These are phyloP conservation scores for Chondrilla cf. caribensis DNA, from an alignment of 37 sponge, comb jelly and placozoan genomes.

Conservation along the genomic window DNA sequence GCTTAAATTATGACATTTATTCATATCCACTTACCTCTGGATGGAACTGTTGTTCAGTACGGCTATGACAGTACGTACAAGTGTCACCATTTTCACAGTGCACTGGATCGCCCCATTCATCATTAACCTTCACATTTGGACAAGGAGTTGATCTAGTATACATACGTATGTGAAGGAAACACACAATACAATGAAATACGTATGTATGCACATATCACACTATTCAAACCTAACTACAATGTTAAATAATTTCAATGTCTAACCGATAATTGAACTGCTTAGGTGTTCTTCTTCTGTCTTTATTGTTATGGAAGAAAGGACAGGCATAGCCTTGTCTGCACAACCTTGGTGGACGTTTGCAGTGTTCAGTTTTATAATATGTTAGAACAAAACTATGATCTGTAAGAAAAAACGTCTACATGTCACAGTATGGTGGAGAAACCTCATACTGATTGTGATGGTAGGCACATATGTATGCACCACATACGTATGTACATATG, in stretches of 20 bases:
- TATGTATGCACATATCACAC: neutral
- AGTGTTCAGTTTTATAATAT: constrained; percentile 96
- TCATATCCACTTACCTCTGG: too few relatives aligned
- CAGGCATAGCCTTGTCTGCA: constrained; percentile 99
- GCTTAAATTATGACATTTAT: too few relatives aligned
- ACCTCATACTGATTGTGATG: too few relatives aligned
- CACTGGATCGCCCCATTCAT: constrained; percentile 96
- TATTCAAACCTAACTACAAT: neutral
- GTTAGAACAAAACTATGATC: constrained; percentile 93
- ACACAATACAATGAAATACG: neutral
- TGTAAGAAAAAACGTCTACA: constrained; percentile 17
- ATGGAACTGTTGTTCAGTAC: constrained; percentile 99
- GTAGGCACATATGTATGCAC: too few relatives aligned
- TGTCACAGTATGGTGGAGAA: neutral
- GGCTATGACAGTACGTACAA: constrained; percentile 95
- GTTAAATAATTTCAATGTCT: too few relatives aligned
- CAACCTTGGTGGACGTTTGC: constrained; percentile 87
- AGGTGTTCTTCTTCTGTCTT: constrained; percentile 90
- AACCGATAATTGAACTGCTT: constrained; percentile 84
- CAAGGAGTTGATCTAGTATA: constrained; percentile 92
- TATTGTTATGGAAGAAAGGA: constrained; percentile 95
- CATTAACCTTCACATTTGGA: constrained; percentile 92
- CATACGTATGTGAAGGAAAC: too few relatives aligned
- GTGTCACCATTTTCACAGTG: constrained; percentile 84
- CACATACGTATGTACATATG: too few relatives aligned